Conservation (phyloP, 2,113 vertebrate genomes). For the Rhabdornis inornatus region DNA sequence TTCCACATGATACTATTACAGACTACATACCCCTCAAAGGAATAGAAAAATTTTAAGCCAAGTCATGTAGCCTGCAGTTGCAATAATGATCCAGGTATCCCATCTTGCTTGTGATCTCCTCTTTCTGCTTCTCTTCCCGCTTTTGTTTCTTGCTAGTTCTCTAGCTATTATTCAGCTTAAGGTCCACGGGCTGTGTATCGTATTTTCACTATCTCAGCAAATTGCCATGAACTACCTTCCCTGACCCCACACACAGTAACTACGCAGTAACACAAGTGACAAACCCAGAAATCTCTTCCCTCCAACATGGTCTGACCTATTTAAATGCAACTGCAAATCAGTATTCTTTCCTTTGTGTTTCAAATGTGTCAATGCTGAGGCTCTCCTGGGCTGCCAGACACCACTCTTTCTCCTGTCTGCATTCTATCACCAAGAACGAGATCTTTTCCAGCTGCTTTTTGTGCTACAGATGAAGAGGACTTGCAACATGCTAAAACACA, state of each 20-base stretch:
- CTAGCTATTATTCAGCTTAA: not conserved
- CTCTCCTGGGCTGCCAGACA: not conserved
- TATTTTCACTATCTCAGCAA: not conserved
- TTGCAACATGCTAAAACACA: not conserved
- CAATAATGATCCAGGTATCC: not conserved
- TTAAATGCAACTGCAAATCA: not conserved
- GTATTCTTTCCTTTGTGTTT: not conserved
- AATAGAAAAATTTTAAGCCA: not conserved
- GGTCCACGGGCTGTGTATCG: not conserved
- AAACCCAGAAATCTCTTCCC: not conserved
- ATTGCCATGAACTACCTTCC: not conserved
- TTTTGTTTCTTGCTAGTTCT: not conserved
- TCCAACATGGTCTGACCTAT: not conserved
- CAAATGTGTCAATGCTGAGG: not conserved
- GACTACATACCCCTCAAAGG: not conserved
- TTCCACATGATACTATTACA: not conserved
- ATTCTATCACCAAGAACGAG: not conserved
- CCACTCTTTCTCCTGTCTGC: not conserved
- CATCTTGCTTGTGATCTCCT: not conserved
- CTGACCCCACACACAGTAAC: not conserved
- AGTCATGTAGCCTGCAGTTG: not conserved
- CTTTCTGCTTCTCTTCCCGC: not conserved
- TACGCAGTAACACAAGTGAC: not conserved
- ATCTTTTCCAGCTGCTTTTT: not conserved
- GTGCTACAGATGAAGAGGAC: not conserved